Evolutionary conservation across 2,113 vertebrate species (phyloP).

Genomic region (Pheucticus melanocephalus): DNA sequence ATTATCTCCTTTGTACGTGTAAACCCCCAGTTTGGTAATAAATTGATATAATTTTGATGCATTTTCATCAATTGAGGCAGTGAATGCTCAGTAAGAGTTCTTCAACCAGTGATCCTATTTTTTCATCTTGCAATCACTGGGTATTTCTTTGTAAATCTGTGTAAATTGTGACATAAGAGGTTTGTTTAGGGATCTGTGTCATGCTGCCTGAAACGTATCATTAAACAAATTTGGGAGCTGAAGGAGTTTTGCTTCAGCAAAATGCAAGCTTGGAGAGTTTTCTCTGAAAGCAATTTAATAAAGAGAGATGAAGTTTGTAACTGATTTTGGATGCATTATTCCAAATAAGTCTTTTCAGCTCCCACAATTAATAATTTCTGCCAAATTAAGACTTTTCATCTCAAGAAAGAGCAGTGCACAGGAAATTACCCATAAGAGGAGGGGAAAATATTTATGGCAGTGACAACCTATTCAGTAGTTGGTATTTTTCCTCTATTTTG

Average conservation of each 20-base stretch:
- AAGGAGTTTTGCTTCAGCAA: not conserved
- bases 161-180: not conserved
- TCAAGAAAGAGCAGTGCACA: not conserved
- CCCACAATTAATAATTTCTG: not conserved
- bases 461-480: fast-evolving
- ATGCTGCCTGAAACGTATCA: not conserved
- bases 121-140: not conserved
- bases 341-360: not conserved
- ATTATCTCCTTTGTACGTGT: not conserved
- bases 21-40: not conserved
- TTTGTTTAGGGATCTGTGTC: not conserved
- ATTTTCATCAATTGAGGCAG: not conserved
- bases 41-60: not conserved
- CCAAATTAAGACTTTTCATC: not conserved
- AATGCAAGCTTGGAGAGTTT: not conserved
- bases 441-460: not conserved
- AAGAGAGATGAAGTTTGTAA: not conserved
- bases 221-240: slow-evolving; percentile 29
- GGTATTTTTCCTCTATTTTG: fast-evolving
- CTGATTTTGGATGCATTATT: not conserved
- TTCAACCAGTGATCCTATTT: not conserved
- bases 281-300: not conserved
- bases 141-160: not conserved
- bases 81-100: not conserved
- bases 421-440: not conserved